These are phyloP conservation scores for Pachyrhynchus sulphureomaculatus DNA, from an alignment of 1,140 invertebrate species.

Conservation along the genomic window DNA sequence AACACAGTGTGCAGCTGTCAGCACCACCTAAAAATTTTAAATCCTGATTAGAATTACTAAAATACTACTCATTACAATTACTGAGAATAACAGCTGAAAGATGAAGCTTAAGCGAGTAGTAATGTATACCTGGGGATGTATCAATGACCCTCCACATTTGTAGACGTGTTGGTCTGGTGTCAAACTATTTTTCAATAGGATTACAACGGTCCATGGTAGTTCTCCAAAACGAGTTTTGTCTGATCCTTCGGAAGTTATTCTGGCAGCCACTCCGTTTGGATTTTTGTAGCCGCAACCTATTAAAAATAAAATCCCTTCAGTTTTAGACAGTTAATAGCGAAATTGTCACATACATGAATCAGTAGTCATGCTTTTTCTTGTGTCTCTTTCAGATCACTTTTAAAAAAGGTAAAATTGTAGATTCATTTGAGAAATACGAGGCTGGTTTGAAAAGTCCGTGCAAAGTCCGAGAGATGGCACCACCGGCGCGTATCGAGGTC, in stretches of 20 bases:
- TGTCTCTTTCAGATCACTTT: too few species aligned
- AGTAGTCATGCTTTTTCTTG: too few species aligned
- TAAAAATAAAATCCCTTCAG: slow-evolving; percentile 5
- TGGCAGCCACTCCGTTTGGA: slow-evolving; percentile 66
- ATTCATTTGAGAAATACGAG: too few species aligned
- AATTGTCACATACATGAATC: neutral
- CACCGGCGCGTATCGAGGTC: too few species aligned
- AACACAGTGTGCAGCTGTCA: slow-evolving; percentile 67
- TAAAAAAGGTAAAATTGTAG: too few species aligned
- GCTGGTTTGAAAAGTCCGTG: too few species aligned
- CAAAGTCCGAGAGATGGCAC: too few species aligned
- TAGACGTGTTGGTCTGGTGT: slow-evolving; percentile 57
- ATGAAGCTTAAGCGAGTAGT: too few species aligned
- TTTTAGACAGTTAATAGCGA: neutral
- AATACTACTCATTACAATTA: too few species aligned
- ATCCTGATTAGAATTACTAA: too few species aligned
- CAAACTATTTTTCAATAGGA: slow-evolving; percentile 16
- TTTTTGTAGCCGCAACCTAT: slow-evolving; percentile 73
- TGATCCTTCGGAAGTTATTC: slow-evolving; percentile 64
- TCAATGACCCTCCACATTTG: slow-evolving; percentile 61
- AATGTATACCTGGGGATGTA: slow-evolving; percentile 52
- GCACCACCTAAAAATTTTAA: slow-evolving; percentile 42
- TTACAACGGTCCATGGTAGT: slow-evolving; percentile 35
- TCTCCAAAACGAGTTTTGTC: slow-evolving; percentile 54
- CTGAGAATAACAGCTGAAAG: too few species aligned